phyloP scores from a whole-genome alignment of 2,113 vertebrate genomes.

The Shinisaurus crocodilurus region DNA sequence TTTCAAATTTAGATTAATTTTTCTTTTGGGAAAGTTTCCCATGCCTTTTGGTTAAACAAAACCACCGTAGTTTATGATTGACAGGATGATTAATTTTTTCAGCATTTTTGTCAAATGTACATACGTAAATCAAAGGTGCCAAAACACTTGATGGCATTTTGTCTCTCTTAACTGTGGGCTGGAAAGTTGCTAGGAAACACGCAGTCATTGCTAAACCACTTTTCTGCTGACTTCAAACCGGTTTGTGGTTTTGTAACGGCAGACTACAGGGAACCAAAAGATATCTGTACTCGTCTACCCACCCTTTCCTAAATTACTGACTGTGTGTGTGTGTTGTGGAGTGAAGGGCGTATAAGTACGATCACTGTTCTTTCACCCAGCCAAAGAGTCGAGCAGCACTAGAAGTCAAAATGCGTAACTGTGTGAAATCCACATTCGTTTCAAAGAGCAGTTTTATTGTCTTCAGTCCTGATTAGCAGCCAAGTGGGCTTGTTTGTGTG shows the following conservation, averaged over 20 bases:
- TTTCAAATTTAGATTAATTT: conserved; percentile 33
- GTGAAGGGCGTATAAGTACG: neutral
- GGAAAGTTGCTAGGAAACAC: conserved; percentile 25
- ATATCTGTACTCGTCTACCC: neutral
- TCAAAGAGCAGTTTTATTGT: conserved; percentile 48
- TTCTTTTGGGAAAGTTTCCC: conserved; percentile 16
- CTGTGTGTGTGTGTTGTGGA: neutral
- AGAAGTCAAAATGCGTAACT: conserved; percentile 43
- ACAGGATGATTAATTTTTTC: conserved; percentile 25
- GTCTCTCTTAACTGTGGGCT: conserved; percentile 14
- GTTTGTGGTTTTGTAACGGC: conserved; percentile 40
- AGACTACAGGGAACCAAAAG: conserved; percentile 28
- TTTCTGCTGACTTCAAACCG: conserved; percentile 46
- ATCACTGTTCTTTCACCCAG: conserved; percentile 7
- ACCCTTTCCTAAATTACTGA: neutral
- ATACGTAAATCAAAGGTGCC: neutral
- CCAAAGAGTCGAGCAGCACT: conserved; percentile 30
- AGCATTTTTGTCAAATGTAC: conserved; percentile 1
- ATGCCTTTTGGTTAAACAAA: conserved; percentile 19
- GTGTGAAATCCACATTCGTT: conserved; percentile 47
- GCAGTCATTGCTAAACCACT: conserved; percentile 26
- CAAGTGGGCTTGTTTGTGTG: conserved; percentile 27
- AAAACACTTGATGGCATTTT: conserved; percentile 27
- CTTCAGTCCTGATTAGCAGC: conserved; percentile 39
- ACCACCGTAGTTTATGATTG: conserved; percentile 22